These are phyloP conservation scores for Drosophila trapezifrons DNA, from an alignment of 1,140 invertebrate genomes.

Conservation along the genomic window DNA sequence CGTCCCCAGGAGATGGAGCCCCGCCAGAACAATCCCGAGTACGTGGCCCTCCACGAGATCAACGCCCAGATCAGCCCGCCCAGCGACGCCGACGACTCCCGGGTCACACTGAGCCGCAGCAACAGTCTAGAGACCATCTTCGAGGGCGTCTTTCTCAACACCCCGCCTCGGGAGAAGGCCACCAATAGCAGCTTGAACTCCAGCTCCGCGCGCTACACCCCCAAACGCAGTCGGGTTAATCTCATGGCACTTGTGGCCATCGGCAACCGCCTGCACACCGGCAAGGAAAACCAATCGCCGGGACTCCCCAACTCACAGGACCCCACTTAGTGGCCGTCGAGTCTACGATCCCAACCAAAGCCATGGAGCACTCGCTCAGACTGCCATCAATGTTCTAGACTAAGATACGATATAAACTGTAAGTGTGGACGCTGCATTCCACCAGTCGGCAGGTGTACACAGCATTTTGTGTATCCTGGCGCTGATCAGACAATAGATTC, in stretches of 20 bases:
- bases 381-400: conserved; percentile 58
- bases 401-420: conserved; percentile 43
- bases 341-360: conserved; percentile 44
- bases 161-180: conserved; percentile 67
- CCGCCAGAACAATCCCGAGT: conserved; percentile 66
- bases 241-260: conserved; percentile 72
- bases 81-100: conserved; percentile 53
- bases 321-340: conserved; percentile 31
- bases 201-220: conserved; percentile 48
- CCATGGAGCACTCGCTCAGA: conserved; percentile 46
- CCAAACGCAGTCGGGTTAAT: conserved; percentile 62
- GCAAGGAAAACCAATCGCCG: conserved; percentile 72
- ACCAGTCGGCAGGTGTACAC: conserved; percentile 44
- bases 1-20: conserved; percentile 12
- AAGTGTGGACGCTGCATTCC: conserved; percentile 1
- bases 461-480: conserved; percentile 46
- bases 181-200: conserved; percentile 16
- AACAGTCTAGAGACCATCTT: conserved; percentile 79
- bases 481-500: conserved; percentile 15
- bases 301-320: conserved; percentile 16
- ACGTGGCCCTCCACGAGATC: conserved; percentile 75
- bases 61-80: conserved; percentile 81
- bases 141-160: conserved; percentile 78
- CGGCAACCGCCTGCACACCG: conserved; percentile 52
- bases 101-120: conserved; percentile 27